These are phyloP conservation scores for Botia kubotai DNA, from an alignment of 2,797 vertebrate species.

Conservation along the genomic window DNA sequence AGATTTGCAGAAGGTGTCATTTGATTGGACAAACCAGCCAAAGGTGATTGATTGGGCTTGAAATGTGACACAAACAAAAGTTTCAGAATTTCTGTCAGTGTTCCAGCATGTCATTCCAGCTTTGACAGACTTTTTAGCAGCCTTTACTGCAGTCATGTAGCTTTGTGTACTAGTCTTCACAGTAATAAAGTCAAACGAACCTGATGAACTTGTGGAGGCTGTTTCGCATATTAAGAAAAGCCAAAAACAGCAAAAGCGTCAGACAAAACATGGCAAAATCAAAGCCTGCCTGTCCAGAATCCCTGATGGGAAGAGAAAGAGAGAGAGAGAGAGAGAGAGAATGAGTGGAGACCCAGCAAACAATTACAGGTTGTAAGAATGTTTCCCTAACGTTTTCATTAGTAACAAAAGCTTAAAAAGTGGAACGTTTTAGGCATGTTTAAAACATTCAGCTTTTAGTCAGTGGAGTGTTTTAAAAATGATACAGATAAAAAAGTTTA, in stretches of 20 bases:
- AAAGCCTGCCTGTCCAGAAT: constrained; percentile 43
- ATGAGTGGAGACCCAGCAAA: too few species aligned
- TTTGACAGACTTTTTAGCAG: constrained; percentile 24
- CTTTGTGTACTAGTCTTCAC: constrained; percentile 1
- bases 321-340: neutral
- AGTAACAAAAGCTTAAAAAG: neutral
- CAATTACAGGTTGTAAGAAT: too few species aligned
- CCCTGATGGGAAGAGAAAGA: too few species aligned
- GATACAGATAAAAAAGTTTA: too few species aligned
- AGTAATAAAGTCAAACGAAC: constrained; percentile 29
- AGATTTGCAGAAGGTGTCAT: too few species aligned
- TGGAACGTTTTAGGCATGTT: constrained; percentile 57
- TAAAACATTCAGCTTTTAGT: neutral
- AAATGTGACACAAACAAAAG: too few species aligned
- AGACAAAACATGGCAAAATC: constrained; percentile 41
- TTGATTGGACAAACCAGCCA: too few species aligned
- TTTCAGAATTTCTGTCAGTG: constrained; percentile 65
- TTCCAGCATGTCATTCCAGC: constrained; percentile 14
- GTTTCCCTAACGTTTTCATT: too few species aligned
- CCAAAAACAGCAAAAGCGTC: constrained; percentile 35
- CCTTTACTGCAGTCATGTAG: constrained; percentile 45
- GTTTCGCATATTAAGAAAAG: constrained; percentile 26
- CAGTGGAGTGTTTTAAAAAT: too few species aligned
- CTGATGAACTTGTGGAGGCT: constrained; percentile 46
- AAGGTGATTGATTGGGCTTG: too few species aligned